Percentiles rank a stretch among this genome's conserved stretches.
These are phyloP conservation scores for Euwallacea fornicatus DNA, from an alignment of 1,140 invertebrate genomes.

Conservation along the genomic window DNA sequence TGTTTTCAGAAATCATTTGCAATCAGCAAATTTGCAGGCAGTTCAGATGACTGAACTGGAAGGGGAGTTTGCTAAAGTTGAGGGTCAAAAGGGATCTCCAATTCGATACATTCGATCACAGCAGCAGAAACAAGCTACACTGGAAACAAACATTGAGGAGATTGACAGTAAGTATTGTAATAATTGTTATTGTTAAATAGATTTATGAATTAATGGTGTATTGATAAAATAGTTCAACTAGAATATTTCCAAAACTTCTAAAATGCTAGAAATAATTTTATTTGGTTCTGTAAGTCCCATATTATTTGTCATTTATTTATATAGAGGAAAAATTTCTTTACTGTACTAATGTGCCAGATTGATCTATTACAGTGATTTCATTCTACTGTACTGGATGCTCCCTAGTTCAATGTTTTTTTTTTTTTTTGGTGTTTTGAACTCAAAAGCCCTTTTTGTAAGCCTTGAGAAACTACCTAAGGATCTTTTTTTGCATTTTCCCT, in stretches of 20 bases:
- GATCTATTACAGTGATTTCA: too few species aligned
- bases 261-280: background rate
- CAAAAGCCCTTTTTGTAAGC: too few species aligned
- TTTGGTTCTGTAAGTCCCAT: background rate
- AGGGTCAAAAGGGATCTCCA: conserved; percentile 71
- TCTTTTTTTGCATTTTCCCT: too few species aligned
- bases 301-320: background rate
- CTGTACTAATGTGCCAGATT: too few species aligned
- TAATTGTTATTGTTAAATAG: background rate
- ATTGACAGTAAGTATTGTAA: conserved; percentile 29
- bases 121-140: conserved; percentile 73
- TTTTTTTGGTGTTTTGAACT: too few species aligned
- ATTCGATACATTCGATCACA: conserved; percentile 85
- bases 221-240: background rate
- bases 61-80: conserved; percentile 81
- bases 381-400: too few species aligned
- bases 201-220: background rate
- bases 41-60: conserved; percentile 88
- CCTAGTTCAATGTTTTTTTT: too few species aligned
- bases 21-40: conserved; percentile 73
- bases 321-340: too few species aligned
- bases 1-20: conserved; percentile 70
- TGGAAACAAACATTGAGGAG: conserved; percentile 56
- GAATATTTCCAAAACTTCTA: too few species aligned
- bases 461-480: too few species aligned